Conservation (phyloP, 2,888 invertebrate genomes). For the Creontiades dilutus region DNA sequence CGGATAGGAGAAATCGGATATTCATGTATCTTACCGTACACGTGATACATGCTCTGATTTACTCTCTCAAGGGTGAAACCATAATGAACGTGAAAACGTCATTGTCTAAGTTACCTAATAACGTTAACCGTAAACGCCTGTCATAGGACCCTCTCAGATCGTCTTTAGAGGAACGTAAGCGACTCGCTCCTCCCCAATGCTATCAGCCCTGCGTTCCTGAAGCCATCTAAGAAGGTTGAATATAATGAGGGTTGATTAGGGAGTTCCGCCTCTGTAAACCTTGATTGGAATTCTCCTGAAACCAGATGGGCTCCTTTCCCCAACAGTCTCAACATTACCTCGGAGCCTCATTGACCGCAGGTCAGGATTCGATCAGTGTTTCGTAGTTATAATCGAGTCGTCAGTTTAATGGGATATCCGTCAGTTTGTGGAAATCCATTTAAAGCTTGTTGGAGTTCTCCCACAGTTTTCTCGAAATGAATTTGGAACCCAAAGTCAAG, state of each 20-base stretch:
- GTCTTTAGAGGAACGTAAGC: slow-evolving; percentile 14
- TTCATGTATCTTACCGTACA: too few species aligned
- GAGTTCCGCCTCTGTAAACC: background rate
- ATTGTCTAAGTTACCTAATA: slow-evolving; percentile 24
- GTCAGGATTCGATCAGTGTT: background rate
- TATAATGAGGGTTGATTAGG: slow-evolving; percentile 36
- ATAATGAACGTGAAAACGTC: background rate
- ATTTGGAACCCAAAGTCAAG: too few species aligned
- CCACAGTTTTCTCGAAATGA: background rate
- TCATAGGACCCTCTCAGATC: background rate
- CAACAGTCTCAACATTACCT: background rate
- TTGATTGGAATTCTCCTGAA: slow-evolving; percentile 3
- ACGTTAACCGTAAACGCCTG: background rate
- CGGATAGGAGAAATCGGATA: too few species aligned
- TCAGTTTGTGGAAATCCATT: slow-evolving; percentile 1
- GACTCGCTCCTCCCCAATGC: background rate
- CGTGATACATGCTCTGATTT: background rate
- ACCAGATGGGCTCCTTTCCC: background rate
- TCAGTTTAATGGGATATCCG: slow-evolving; percentile 16
- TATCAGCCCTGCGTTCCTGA: background rate
- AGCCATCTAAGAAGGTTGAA: slow-evolving; percentile 9
- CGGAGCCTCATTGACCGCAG: background rate
- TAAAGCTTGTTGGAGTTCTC: background rate
- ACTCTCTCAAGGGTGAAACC: background rate
- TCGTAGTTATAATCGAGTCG: slow-evolving; percentile 3